Percentiles rank a stretch among this genome's conserved stretches.
These are phyloP conservation scores for Strongylocentrotus purpuratus DNA, from an alignment of 35 echinoderm and acorn worm species.

Conservation along the genomic window DNA sequence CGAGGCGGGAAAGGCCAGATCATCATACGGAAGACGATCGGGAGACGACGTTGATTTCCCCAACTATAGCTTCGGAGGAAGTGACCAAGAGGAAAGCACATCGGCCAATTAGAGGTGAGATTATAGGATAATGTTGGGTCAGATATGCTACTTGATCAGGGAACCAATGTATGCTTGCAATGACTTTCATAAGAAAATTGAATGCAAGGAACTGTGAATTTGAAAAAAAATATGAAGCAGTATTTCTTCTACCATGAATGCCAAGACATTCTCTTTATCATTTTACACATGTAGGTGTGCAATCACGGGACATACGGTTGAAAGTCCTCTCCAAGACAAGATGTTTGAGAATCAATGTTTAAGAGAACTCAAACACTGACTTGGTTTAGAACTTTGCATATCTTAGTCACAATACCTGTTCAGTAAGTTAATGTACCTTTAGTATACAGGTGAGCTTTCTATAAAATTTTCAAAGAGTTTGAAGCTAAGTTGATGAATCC, in stretches of 20 bases:
- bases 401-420: neutral
- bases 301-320: too few species aligned
- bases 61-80: conserved; percentile 26
- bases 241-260: too few species aligned
- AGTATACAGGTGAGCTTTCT: neutral
- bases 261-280: too few species aligned
- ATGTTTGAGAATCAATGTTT: neutral
- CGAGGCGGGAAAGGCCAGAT: conserved; percentile 23
- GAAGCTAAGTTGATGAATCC: neutral
- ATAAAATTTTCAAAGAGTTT: neutral
- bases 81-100: conserved; percentile 48
- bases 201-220: too few species aligned
- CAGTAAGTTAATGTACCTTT: neutral
- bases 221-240: too few species aligned
- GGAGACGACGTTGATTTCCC: conserved; percentile 12
- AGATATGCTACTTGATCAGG: too few species aligned
- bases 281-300: too few species aligned
- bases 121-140: too few species aligned
- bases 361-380: neutral
- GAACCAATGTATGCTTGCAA: too few species aligned
- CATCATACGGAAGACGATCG: neutral
- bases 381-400: neutral
- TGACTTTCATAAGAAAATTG: too few species aligned
- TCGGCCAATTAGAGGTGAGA: conserved; percentile 62
- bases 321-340: neutral